Evolutionary conservation across 2,113 vertebrate species (phyloP).

Genomic region (Ramphastos sulfuratus): DNA sequence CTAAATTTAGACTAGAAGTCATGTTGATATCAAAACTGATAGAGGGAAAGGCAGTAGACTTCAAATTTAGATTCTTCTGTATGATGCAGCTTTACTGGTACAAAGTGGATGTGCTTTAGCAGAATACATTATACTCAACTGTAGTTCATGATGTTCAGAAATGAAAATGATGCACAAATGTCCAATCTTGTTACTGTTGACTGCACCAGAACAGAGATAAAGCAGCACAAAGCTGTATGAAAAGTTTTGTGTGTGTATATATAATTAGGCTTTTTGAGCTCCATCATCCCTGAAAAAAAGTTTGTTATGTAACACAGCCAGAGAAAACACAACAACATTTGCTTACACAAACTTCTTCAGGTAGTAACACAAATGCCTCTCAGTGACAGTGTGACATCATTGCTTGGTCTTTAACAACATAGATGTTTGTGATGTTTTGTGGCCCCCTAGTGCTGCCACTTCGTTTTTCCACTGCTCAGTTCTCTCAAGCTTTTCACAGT

Average conservation of each 20-base stretch:
- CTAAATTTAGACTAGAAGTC: not conserved
- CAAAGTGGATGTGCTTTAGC: not conserved
- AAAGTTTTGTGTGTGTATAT: not conserved
- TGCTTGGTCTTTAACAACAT: not conserved
- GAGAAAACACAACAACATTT: not conserved
- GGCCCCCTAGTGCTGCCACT: conserved; percentile 41
- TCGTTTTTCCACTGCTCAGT: not conserved
- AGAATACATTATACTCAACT: not conserved
- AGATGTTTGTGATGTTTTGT: not conserved
- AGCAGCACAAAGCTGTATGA: not conserved
- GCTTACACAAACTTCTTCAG: not conserved
- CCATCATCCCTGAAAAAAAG: not conserved
- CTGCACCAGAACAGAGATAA: not conserved
- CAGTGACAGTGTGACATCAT: not conserved
- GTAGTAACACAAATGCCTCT: not conserved
- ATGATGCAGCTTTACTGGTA: not conserved
- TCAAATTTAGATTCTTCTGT: not conserved
- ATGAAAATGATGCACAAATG: not conserved
- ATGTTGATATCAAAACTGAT: not conserved
- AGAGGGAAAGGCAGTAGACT: not conserved
- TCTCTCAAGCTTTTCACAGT: not conserved
- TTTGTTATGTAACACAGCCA: not conserved
- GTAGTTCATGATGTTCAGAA: not conserved
- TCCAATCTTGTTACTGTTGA: not conserved
- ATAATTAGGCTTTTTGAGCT: not conserved